A percentile compares a stretch with the other conserved stretches of the same genome.
These are phyloP conservation scores for Yponomeuta plumbellus DNA, from an alignment of 2,888 invertebrate genomes.

Conservation along the genomic window DNA sequence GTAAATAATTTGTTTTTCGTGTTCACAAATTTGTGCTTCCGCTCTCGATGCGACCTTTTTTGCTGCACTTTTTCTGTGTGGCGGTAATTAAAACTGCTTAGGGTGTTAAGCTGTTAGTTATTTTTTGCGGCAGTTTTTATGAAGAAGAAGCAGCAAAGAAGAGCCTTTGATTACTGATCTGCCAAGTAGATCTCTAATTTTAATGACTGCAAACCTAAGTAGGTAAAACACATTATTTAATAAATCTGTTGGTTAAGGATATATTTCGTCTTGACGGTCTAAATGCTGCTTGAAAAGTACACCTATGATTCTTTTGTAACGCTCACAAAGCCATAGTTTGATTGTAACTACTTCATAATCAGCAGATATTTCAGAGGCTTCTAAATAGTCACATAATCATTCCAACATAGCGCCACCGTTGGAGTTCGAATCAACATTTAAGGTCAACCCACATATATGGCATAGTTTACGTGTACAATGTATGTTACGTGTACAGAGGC, in stretches of 20 bases:
- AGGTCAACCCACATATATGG: neutral
- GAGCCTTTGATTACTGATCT: neutral
- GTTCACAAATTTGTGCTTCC: constrained; percentile 68
- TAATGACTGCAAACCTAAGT: too few species aligned
- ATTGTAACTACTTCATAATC: too few species aligned
- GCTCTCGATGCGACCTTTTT: constrained; percentile 36
- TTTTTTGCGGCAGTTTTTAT: constrained; percentile 15
- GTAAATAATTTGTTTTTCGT: constrained; percentile 65
- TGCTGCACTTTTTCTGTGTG: constrained; percentile 19
- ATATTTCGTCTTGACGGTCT: too few species aligned
- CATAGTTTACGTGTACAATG: neutral
- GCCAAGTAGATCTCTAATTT: too few species aligned
- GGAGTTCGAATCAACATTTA: neutral
- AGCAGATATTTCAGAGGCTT: neutral
- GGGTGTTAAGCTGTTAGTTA: constrained; percentile 21
- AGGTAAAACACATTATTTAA: too few species aligned
- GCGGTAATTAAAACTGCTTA: constrained; percentile 18
- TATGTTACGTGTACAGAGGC: too few species aligned
- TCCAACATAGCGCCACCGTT: neutral
- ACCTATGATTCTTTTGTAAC: too few species aligned
- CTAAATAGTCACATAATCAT: neutral
- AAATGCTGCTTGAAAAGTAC: too few species aligned
- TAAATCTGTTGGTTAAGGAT: too few species aligned
- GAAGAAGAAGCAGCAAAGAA: neutral
- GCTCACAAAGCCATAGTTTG: too few species aligned